These are phyloP conservation scores for Lepus townsendii DNA, from an alignment of 2,797 vertebrate genomes.

Conservation along the genomic window DNA sequence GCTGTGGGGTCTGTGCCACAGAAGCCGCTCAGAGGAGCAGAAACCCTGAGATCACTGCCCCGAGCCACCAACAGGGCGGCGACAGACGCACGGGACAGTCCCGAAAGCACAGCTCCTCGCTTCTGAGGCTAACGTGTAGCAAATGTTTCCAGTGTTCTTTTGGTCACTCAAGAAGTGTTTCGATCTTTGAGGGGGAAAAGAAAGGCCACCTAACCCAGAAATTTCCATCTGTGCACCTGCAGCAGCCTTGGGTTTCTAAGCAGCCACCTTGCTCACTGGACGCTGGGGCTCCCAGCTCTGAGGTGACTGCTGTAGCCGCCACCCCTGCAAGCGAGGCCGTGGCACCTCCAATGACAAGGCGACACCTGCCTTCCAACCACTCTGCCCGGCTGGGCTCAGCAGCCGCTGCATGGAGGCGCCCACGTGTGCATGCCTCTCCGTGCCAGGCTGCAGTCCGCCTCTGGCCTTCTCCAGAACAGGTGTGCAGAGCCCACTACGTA, in stretches of 20 bases:
- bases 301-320: no score
- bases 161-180: not conserved
- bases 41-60: not conserved
- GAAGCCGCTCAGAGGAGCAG: not conserved
- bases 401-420: no score
- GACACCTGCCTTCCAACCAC: no score
- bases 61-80: not conserved
- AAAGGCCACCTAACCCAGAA: not conserved
- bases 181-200: not conserved
- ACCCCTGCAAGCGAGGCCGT: no score
- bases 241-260: conserved; percentile 7
- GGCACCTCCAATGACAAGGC: no score
- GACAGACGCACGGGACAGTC: no score
- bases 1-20: not conserved
- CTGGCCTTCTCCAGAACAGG: not conserved
- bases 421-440: no score
- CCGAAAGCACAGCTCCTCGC: not conserved
- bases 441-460: not conserved
- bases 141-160: not conserved
- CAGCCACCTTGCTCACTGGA: not conserved
- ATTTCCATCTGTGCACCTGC: not conserved
- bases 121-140: not conserved
- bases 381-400: no score
- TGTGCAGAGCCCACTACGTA: not conserved
- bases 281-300: no score